Conservation (phyloP, 2,113 vertebrate species). For the Xenopus laevis region DNA sequence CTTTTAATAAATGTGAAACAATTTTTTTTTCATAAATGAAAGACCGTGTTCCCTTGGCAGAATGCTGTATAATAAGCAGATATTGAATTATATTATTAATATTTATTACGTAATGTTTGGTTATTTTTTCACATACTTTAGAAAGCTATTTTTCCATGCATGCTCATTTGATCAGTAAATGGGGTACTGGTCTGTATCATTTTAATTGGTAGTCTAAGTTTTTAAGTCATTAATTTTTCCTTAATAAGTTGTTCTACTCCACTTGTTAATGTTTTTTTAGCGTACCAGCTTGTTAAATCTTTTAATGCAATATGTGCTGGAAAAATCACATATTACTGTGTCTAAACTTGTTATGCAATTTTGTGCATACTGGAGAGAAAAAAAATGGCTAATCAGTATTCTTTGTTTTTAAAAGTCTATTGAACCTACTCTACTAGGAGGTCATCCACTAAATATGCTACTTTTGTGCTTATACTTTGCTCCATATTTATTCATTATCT, state of each 20-base stretch:
- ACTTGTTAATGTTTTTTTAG: slow-evolving; percentile 44
- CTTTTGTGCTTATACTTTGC: too few relatives aligned
- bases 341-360: background rate
- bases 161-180: slow-evolving; percentile 48
- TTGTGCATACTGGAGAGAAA: background rate
- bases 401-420: too few relatives aligned
- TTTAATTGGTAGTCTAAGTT: slow-evolving; percentile 59
- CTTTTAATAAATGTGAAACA: too few relatives aligned
- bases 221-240: slow-evolving; percentile 52
- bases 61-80: too few relatives aligned
- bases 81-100: too few relatives aligned
- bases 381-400: background rate
- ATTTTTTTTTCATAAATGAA: too few relatives aligned
- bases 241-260: slow-evolving; percentile 50
- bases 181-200: slow-evolving; percentile 58
- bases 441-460: too few relatives aligned
- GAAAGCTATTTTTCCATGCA: slow-evolving; percentile 30
- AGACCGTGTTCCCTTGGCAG: too few relatives aligned
- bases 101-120: slow-evolving; percentile 5
- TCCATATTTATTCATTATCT: too few relatives aligned
- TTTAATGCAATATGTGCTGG: background rate
- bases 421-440: too few relatives aligned
- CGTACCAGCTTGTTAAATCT: slow-evolving; percentile 48
- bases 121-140: slow-evolving; percentile 12
- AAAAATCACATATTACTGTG: slow-evolving; percentile 42